Percentiles rank a stretch among this genome's conserved stretches.
Evolutionary conservation across 2,888 invertebrate species (phyloP).

Genomic region (Cheilosia scutellata): DNA sequence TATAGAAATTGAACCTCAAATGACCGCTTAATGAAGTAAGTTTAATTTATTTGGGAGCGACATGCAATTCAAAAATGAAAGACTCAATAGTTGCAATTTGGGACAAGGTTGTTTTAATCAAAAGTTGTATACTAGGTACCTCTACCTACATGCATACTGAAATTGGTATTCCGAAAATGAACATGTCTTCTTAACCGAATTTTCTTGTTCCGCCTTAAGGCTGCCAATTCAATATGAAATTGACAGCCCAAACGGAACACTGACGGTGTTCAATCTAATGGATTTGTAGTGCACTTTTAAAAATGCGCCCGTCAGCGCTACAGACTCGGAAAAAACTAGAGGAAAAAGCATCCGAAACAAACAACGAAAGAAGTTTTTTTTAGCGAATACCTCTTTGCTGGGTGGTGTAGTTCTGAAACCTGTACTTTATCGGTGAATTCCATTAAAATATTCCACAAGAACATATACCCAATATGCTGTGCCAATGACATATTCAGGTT

Average conservation of each 20-base stretch:
- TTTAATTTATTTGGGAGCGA: no score
- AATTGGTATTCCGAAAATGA: neutral
- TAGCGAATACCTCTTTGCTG: conserved; percentile 3
- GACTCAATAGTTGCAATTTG: no score
- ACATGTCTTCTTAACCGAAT: conserved; percentile 44
- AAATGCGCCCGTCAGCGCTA: conserved; percentile 50
- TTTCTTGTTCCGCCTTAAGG: conserved; percentile 48
- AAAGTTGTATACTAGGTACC: neutral
- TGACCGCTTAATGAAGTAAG: no score
- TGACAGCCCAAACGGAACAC: conserved; percentile 30
- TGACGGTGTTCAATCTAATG: conserved; percentile 49
- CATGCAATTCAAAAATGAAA: no score
- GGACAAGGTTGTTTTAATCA: no score
- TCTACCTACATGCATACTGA: neutral
- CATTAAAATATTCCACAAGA: conserved; percentile 57
- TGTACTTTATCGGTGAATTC: conserved; percentile 45
- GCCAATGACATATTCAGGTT: conserved; percentile 38
- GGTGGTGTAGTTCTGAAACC: conserved; percentile 20
- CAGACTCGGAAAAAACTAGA: conserved; percentile 11
- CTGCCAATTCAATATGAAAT: conserved; percentile 40
- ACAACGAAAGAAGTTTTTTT: conserved; percentile 22
- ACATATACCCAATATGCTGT: conserved; percentile 6
- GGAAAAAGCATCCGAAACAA: conserved; percentile 22
- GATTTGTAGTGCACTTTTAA: conserved; percentile 54
- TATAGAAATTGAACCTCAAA: no score